These are phyloP conservation scores for Trididemnum clinides DNA, from an alignment of 23 tunicate genomes.

Conservation along the genomic window DNA sequence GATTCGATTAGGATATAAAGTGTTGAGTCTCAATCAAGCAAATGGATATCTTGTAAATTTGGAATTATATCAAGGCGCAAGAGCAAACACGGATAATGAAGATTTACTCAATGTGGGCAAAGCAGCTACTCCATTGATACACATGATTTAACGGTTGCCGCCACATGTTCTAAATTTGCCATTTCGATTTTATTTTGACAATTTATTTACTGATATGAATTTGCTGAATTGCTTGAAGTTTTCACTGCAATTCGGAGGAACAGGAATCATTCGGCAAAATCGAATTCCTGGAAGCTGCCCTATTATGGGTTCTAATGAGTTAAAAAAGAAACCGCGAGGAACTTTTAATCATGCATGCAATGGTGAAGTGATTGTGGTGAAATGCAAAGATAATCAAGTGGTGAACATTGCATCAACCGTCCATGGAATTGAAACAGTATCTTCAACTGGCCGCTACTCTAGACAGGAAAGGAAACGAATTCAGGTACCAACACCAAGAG, in stretches of 20 bases:
- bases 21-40: neutral
- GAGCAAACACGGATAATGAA: neutral
- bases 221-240: neutral
- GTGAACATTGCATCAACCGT: neutral
- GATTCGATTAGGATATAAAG: conserved; percentile 6
- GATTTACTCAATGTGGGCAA: neutral
- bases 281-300: neutral
- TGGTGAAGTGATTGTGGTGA: neutral
- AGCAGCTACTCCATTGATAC: neutral
- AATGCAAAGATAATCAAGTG: conserved; percentile 1
- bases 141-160: neutral
- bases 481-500: neutral
- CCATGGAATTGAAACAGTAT: neutral
- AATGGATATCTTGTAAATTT: conserved; percentile 1
- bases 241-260: neutral
- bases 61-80: neutral
- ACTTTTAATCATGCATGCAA: conserved; percentile 6
- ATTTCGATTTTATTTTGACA: conserved; percentile 7
- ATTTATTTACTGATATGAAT: conserved; percentile 9
- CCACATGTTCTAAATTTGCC: neutral
- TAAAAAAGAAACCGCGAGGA: neutral
- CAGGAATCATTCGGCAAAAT: neutral
- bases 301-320: neutral
- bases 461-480: neutral
- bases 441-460: neutral